These are phyloP conservation scores for Cantharis lateralis DNA, from an alignment of 2,888 invertebrate genomes.

Conservation along the genomic window DNA sequence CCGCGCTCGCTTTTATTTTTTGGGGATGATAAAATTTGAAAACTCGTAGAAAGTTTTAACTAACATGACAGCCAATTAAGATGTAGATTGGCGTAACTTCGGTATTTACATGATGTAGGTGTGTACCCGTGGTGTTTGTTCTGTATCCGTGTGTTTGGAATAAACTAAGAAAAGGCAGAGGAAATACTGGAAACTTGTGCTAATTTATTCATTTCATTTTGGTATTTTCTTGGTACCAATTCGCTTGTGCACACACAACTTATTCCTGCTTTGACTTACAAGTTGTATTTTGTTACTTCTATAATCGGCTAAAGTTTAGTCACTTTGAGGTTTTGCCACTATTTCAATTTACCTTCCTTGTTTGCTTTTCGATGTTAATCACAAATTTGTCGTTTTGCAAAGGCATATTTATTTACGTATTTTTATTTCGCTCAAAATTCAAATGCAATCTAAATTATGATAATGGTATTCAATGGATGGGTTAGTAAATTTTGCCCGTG, in stretches of 20 bases:
- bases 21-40: slow-evolving; percentile 24
- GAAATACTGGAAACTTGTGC: slow-evolving; percentile 49
- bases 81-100: slow-evolving; percentile 56
- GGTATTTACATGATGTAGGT: slow-evolving; percentile 56
- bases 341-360: slow-evolving; percentile 18
- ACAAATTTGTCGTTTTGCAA: slow-evolving; percentile 13
- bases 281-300: slow-evolving; percentile 34
- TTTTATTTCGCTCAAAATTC: background rate
- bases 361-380: slow-evolving; percentile 16
- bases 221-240: slow-evolving; percentile 44
- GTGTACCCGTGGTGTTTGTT: slow-evolving; percentile 48
- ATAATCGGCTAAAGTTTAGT: slow-evolving; percentile 24
- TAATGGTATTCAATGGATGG: background rate
- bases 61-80: slow-evolving; percentile 58
- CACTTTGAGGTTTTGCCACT: slow-evolving; percentile 5
- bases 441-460: background rate
- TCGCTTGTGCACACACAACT: slow-evolving; percentile 41
- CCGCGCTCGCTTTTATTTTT: background rate
- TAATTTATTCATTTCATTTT: slow-evolving; percentile 55
- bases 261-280: slow-evolving; percentile 39
- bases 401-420: background rate
- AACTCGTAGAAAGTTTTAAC: slow-evolving; percentile 43
- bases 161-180: slow-evolving; percentile 51
- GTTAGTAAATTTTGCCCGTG: background rate
- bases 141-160: slow-evolving; percentile 52